Evolutionary conservation across 2,113 vertebrate species (phyloP).

Genomic region (Callipepla californica): DNA sequence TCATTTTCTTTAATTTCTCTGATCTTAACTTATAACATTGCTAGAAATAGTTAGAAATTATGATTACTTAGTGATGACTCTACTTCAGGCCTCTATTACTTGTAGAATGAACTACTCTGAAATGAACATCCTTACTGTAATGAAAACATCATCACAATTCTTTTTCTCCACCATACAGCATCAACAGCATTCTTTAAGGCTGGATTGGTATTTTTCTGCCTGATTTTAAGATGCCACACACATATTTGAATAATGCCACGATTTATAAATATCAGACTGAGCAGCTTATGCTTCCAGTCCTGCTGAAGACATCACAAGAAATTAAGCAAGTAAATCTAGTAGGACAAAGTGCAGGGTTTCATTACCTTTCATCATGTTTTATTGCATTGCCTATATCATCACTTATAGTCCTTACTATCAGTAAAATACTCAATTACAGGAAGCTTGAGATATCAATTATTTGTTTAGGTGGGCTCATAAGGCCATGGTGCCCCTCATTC

Average conservation of each 20-base stretch:
- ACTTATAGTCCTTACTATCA: constrained; percentile 14
- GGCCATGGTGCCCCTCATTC: not conserved
- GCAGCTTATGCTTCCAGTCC: not conserved
- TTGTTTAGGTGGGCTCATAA: not conserved
- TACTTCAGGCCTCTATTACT: not conserved
- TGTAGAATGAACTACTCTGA: constrained; percentile 47
- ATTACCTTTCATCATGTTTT: constrained; percentile 34
- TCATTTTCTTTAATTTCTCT: not conserved
- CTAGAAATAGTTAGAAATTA: not conserved
- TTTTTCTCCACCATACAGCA: not conserved
- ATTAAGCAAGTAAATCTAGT: not conserved
- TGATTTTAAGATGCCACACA: not conserved
- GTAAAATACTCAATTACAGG: constrained; percentile 8
- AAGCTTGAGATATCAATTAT: constrained; percentile 13
- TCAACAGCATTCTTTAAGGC: not conserved
- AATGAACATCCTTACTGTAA: constrained; percentile 1
- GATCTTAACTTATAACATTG: too few relatives aligned
- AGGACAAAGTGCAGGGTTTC: not conserved
- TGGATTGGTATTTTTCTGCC: not conserved
- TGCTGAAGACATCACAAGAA: constrained; percentile 1
- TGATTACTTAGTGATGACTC: not conserved
- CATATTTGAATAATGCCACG: not conserved
- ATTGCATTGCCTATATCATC: constrained; percentile 21
- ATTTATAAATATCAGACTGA: not conserved
- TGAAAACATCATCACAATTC: not conserved